Percentiles rank a stretch among this genome's conserved stretches.
Conservation (phyloP, 2,113 vertebrate genomes). For the Melospiza georgiana region DNA sequence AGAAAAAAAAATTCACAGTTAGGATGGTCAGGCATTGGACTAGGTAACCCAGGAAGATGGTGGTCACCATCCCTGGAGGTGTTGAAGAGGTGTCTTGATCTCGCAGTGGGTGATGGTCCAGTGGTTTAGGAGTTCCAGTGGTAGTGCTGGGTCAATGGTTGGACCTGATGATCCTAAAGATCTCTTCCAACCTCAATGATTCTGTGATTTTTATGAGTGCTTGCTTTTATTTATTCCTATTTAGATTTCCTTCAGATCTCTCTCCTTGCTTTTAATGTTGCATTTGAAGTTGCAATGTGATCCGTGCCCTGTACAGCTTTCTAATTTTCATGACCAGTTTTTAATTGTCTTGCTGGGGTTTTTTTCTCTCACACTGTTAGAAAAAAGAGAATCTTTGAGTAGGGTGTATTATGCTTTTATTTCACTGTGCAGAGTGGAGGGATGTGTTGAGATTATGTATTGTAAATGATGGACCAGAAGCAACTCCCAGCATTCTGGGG, state of each 20-base stretch:
- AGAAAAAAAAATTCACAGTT: neutral
- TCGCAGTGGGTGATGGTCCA: neutral
- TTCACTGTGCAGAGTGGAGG: neutral
- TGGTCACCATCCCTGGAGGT: neutral
- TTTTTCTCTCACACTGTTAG: neutral
- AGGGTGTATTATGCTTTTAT: neutral
- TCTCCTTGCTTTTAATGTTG: neutral
- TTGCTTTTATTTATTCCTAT: neutral
- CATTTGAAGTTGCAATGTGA: neutral
- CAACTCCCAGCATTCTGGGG: neutral
- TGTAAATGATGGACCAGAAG: neutral
- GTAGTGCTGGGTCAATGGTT: neutral
- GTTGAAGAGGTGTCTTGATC: accelerated
- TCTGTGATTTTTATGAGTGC: neutral
- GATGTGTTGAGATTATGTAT: neutral
- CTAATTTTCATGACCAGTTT: neutral
- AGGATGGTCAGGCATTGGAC: neutral
- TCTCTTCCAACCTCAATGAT: neutral
- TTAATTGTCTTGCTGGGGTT: neutral
- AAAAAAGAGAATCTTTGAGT: constrained; percentile 19
- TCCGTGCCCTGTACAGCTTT: neutral
- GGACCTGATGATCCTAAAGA: neutral
- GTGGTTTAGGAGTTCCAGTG: neutral
- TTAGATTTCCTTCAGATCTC: neutral
- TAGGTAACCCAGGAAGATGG: neutral